Conservation (phyloP, 2,113 vertebrate genomes). For the Mobula birostris region DNA sequence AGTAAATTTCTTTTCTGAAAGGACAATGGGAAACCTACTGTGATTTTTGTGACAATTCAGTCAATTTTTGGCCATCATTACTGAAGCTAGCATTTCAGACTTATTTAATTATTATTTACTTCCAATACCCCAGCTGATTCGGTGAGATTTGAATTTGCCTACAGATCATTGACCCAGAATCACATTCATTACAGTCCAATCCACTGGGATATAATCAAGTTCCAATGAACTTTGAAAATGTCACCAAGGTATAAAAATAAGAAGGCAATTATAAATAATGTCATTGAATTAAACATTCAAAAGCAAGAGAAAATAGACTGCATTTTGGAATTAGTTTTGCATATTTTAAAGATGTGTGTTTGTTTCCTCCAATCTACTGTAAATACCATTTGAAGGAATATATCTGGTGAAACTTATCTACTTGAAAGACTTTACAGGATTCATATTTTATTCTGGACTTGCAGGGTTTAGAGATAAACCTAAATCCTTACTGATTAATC, state of each 20-base stretch:
- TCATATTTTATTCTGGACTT: background rate
- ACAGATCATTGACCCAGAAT: no score
- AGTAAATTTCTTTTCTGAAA: no score
- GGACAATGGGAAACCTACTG: no score
- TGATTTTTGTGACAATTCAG: no score
- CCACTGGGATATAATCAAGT: background rate
- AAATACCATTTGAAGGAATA: background rate
- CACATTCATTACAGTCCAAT: background rate
- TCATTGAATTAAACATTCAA: constrained; percentile 2
- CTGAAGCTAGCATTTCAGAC: no score
- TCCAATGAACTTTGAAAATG: constrained; percentile 20
- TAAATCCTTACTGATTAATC: background rate
- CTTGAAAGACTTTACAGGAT: background rate
- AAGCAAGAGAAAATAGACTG: background rate
- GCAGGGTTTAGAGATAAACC: background rate
- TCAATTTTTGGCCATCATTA: no score
- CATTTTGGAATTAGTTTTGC: background rate
- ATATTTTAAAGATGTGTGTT: background rate
- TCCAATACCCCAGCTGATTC: no score
- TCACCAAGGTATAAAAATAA: background rate
- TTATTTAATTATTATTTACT: no score
- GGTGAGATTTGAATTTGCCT: no score
- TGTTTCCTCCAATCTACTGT: background rate
- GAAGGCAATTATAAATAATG: background rate
- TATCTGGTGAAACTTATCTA: background rate